Conservation (phyloP, 2,113 vertebrate species). For the Opisthocomus hoazin region DNA sequence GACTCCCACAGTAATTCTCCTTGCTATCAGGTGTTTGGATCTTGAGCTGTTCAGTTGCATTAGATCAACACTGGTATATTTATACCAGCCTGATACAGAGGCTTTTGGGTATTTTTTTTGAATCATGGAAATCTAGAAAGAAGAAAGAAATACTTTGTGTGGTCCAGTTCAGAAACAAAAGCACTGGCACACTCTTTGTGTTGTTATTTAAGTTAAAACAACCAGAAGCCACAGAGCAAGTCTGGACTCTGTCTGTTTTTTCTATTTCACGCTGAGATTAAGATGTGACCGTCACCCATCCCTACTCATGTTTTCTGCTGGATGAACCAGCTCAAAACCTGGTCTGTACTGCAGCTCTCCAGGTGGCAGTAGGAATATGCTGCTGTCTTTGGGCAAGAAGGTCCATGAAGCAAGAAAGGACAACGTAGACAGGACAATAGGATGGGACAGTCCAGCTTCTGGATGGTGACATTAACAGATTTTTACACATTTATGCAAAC, state of each 20-base stretch:
- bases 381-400: background rate
- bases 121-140: background rate
- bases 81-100: fast-evolving
- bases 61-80: background rate
- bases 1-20: background rate
- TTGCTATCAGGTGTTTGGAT: background rate
- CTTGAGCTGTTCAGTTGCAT: background rate
- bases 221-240: background rate
- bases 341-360: background rate
- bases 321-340: background rate
- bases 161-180: background rate
- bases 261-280: background rate
- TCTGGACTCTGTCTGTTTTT: background rate
- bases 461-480: background rate
- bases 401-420: background rate
- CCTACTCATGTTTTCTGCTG: fast-evolving
- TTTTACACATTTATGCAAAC: background rate
- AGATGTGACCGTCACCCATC: background rate
- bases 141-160: background rate
- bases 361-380: background rate
- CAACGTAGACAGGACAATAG: background rate
- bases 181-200: background rate
- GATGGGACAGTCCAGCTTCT: background rate
- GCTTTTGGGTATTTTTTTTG: background rate
- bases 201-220: background rate